Evolutionary conservation across 2,113 vertebrate genomes (phyloP).

Genomic region (Vicugna pacos): DNA sequence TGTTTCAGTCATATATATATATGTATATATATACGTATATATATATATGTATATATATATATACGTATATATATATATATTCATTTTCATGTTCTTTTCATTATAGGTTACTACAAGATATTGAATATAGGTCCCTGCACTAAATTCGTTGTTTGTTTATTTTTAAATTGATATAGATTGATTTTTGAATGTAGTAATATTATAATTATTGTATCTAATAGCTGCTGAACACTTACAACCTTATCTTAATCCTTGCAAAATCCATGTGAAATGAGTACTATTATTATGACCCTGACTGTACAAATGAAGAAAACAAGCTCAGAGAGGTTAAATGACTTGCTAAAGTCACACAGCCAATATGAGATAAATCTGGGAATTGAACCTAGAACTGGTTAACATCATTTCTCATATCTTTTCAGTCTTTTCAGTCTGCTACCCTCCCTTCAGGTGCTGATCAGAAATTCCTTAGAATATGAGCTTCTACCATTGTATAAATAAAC

Average conservation of each 20-base stretch:
- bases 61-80: too few relatives aligned
- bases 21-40: too few relatives aligned
- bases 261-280: background rate
- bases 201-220: background rate
- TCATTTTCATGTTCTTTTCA: too few relatives aligned
- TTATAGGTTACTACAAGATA: too few relatives aligned
- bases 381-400: background rate
- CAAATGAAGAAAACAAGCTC: background rate
- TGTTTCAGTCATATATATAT: too few relatives aligned
- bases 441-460: constrained; percentile 78
- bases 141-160: too few relatives aligned
- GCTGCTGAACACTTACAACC: background rate
- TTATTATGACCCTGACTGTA: constrained; percentile 17
- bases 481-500: constrained; percentile 83
- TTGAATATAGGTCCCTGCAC: too few relatives aligned
- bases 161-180: background rate
- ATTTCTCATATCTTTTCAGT: background rate
- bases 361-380: background rate
- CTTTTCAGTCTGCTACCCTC: background rate
- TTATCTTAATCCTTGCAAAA: background rate
- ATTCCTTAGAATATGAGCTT: constrained; percentile 82
- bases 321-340: background rate
- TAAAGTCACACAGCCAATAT: background rate
- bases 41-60: too few relatives aligned
- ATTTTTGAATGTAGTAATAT: constrained; percentile 7